Evolutionary conservation across 2,113 vertebrate species (phyloP).

Genomic region (Fukomys damarensis): DNA sequence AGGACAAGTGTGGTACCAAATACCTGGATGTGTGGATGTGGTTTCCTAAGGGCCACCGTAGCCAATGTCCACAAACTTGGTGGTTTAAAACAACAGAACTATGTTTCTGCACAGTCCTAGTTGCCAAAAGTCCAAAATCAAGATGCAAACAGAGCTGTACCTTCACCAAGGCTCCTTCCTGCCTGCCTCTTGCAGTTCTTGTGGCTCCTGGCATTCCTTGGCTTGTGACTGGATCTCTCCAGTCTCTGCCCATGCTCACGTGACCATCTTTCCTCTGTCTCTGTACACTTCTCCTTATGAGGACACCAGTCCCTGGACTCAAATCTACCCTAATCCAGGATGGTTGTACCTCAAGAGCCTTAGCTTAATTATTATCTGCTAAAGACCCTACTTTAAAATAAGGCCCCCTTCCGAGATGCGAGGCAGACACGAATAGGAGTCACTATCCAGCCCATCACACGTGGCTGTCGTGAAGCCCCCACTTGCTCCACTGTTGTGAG

Average conservation of each 20-base stretch:
- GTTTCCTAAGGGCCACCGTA: neutral
- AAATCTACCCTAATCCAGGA: neutral
- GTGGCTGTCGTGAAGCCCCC: neutral
- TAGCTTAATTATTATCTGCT: neutral
- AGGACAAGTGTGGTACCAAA: neutral
- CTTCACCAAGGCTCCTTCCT: accelerated
- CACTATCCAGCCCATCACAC: neutral
- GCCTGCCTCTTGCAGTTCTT: neutral
- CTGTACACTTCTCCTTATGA: neutral
- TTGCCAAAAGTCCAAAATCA: neutral
- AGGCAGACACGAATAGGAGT: neutral
- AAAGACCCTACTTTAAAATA: neutral
- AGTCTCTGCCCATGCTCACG: neutral
- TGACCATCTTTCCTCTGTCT: neutral
- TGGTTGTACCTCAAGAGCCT: neutral
- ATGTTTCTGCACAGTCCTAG: neutral
- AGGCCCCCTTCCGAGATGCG: neutral
- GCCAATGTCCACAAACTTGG: neutral
- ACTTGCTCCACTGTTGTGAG: neutral
- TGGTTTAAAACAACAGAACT: neutral
- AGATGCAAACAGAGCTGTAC: too few species aligned
- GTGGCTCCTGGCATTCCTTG: neutral
- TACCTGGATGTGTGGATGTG: accelerated
- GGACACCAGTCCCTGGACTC: neutral
- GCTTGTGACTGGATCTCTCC: neutral